Evolutionary conservation across 1,140 invertebrate species (phyloP), one percentile per base, ranked within the genome.

Genomic region (Yoshiicerus persimilis): DNA sequence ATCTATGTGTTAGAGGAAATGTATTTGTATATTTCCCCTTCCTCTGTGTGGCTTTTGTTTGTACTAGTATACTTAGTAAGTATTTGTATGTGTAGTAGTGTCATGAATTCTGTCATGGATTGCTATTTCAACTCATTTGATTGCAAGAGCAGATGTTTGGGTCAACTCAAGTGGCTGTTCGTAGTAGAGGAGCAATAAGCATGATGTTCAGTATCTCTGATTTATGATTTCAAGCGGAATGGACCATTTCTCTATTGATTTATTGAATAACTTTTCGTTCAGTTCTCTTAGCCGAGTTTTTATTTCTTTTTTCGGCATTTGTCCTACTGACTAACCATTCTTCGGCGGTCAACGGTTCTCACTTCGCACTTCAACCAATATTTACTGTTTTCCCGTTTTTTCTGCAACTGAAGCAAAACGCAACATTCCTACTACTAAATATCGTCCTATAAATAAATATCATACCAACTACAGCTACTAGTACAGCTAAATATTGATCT

Each of bases 91-190:
- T 70, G n/a, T n/a, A n/a, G n/a, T n/a, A n/a, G n/a, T n/a, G 62
- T 66, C 2, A 47, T 23, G 13, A 80, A 34, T 80, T n/a, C 30
- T 38, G 75, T 34, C n/a, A 36, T 80, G 75, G 34, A 34, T 80
- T 80, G 75, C 32, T 80, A 38, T 70, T 30, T 80, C 75, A 34
- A 36, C 32, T 80, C 30, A 80, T 80, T 32, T 38, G 34, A 80
- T 80, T 80, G 75, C 34, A 34, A 80, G 75, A 80, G 75, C 75
- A 80, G 75, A 80, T 80, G 75, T 80, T 80, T 80, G 32, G 75
- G 75, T 34, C 75, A 36, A 80, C 75, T 38, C 75, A 80, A 80
- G 75, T 80, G 75, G 32, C 75, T 80, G 75, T 80, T 80, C 47
- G 75, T 80, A n/a, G 75, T 80, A 38, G 30, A 77, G 32, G 70